Base-by-base conservation (phyloP, 1,140 invertebrate species). In the Elysia chlorotica region DNA sequence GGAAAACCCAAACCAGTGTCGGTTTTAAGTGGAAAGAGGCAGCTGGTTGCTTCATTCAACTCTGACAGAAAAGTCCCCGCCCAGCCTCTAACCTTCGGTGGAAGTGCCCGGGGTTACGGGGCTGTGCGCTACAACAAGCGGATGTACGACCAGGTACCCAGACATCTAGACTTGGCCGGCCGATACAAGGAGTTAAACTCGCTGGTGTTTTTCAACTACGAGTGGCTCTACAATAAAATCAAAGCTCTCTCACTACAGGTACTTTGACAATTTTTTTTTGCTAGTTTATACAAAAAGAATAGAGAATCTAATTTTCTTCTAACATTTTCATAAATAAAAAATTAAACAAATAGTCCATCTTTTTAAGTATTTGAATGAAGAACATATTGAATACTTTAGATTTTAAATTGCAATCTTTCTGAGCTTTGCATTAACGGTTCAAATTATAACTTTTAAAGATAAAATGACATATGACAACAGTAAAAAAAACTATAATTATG, bases 151-250 rank as follows among this genome's bases (percentile, higher is more conserved):
- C 83, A 86, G 65, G 80, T 86, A 3, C 82, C 83, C 2, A 75
- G 83, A 21, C 82, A 84, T 76, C 74, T 86, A 23, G 79, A 79
- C 38, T 71, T 80, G 2, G 71, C 80, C 14, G 83, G 80, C 28
- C 65, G 82, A 21, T 62, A 81, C 17, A 73, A 82, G 10, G 85
- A 86, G 72, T 68, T 86, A 2, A 83, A 85, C 65, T 70, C 59
- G 17, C 65, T 82, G 25, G 81, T 85, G n/a, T 72, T 85, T 41
- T 86, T 86, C 66, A 85, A 85, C 72, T 86, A 84, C 61, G 83
- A 85, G 62, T 86, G 83, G 83, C 70, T 86, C 57, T 86, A 85
- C 74, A 83, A 81, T 68, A 86, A 86, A 76, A 80, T 78, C 0
- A 85, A 83, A 71, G 83, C 83, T 17, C 74, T 86, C 3, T 84